Evolutionary conservation across 2,797 vertebrate genomes (phyloP).

Genomic region (Monodelphis domestica): DNA sequence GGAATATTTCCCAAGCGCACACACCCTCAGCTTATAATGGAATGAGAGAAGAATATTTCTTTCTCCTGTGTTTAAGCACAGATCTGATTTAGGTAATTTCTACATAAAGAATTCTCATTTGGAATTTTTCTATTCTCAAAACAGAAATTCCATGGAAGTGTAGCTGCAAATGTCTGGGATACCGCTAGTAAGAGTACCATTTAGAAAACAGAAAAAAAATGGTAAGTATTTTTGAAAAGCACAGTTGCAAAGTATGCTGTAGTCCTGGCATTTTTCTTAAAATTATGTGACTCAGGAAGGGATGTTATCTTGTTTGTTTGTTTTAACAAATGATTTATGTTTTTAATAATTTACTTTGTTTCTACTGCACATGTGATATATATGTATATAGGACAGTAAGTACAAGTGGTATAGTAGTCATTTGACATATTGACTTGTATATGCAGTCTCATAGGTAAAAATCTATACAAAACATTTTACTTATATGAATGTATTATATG

Average conservation of each 20-base stretch:
- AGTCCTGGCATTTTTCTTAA: background rate
- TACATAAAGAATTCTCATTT: conserved; percentile 1
- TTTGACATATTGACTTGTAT: background rate
- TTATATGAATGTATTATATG: background rate
- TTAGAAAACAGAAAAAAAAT: conserved; percentile 75
- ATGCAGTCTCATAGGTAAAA: background rate
- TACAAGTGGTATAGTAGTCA: background rate
- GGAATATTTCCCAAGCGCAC: too few species aligned
- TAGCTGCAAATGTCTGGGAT: conserved; percentile 84
- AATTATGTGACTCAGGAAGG: background rate
- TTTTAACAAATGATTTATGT: background rate
- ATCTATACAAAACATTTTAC: background rate
- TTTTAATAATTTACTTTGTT: background rate
- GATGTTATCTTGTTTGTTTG: background rate
- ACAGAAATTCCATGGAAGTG: conserved; percentile 85
- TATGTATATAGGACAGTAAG: background rate
- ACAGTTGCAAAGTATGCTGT: conserved; percentile 83
- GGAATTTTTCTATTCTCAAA: conserved; percentile 70
- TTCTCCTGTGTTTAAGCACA: background rate
- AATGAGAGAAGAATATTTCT: too few species aligned
- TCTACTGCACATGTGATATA: background rate
- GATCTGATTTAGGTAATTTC: conserved; percentile 27
- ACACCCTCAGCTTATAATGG: too few species aligned
- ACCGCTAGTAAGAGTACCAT: conserved; percentile 82
- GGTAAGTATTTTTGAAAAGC: background rate